phyloP scores from a whole-genome alignment of 2,797 vertebrate genomes.

The Anguilla marmorata region DNA sequence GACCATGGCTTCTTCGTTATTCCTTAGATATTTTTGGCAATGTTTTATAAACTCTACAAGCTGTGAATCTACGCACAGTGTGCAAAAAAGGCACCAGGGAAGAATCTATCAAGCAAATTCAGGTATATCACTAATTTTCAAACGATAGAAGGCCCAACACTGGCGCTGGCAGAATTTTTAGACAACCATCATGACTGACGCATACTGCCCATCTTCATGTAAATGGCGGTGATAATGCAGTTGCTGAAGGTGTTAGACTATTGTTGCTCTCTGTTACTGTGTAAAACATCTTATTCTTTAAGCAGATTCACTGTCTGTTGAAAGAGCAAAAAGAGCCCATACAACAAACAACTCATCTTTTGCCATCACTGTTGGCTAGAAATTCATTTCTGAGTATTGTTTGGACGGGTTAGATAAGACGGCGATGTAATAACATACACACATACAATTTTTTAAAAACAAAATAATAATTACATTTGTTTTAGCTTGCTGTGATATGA shows the following conservation, averaged over 20 bases:
- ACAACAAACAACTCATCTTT: not conserved
- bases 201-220: not conserved
- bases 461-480: not conserved
- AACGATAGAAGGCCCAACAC: not conserved
- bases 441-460: not conserved
- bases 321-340: not conserved
- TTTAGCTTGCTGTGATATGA: not conserved
- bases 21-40: not conserved
- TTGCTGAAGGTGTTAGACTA: not conserved
- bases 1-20: not conserved
- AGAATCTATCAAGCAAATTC: not conserved
- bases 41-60: not conserved
- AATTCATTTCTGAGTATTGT: not conserved
- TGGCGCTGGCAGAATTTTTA: not conserved
- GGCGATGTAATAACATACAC: not conserved
- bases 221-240: not conserved
- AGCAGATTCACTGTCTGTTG: not conserved
- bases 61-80: not conserved
- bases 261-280: not conserved
- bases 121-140: not conserved
- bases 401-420: not conserved
- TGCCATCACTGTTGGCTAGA: not conserved
- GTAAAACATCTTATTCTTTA: not conserved
- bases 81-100: not conserved
- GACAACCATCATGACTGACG: not conserved